Conservation (phyloP, 1,140 invertebrate genomes). For the Antheraea pernyi region DNA sequence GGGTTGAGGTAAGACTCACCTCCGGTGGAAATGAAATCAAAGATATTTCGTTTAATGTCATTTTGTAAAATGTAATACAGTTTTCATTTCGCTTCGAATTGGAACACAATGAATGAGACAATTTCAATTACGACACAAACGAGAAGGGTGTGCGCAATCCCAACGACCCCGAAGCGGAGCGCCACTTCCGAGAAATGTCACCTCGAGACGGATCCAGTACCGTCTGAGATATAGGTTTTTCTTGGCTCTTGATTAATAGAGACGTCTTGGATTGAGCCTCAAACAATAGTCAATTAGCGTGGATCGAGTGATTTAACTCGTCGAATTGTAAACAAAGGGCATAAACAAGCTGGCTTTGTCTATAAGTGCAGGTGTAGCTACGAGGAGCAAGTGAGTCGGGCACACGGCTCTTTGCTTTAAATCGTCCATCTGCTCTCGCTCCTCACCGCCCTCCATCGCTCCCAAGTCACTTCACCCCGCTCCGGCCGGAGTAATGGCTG, state of each 20-base stretch:
- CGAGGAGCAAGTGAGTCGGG: slow-evolving; percentile 22
- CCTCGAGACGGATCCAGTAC: background rate
- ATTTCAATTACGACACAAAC: slow-evolving; percentile 6
- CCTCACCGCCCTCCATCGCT: background rate
- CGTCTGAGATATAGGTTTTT: background rate
- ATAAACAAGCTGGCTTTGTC: slow-evolving; percentile 12
- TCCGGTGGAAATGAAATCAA: no score
- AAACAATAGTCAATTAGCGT: slow-evolving; percentile 17
- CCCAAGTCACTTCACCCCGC: background rate
- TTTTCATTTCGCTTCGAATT: background rate
- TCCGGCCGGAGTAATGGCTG: slow-evolving; percentile 21
- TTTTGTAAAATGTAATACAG: no score
- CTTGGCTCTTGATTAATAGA: background rate
- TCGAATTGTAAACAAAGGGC: slow-evolving; percentile 17
- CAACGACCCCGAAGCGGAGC: background rate
- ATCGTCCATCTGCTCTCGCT: slow-evolving; percentile 14
- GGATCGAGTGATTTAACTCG: slow-evolving; percentile 15
- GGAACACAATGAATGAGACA: background rate
- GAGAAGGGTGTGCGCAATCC: background rate
- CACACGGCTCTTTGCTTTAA: slow-evolving; percentile 24
- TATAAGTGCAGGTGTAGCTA: background rate
- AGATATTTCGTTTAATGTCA: no score
- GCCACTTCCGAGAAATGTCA: background rate
- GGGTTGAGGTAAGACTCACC: no score
- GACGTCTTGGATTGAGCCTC: background rate